Percentiles rank a stretch among this genome's conserved stretches.
phyloP scores from a whole-genome alignment of 2,113 vertebrate genomes.

The Pedionomus torquatus region DNA sequence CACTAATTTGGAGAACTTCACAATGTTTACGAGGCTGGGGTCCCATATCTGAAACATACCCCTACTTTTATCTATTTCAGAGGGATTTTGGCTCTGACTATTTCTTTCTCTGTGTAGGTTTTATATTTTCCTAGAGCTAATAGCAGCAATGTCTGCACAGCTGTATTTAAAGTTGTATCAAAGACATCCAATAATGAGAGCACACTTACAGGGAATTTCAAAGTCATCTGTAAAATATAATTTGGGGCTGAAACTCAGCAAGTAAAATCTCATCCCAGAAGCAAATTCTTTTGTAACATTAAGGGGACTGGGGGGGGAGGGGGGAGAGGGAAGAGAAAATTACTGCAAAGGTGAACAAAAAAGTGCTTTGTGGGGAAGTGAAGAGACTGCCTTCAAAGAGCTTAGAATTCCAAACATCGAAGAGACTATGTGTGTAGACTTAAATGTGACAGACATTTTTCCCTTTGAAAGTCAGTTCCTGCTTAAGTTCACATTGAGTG shows the following conservation, averaged over 20 bases:
- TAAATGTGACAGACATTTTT: constrained; percentile 20
- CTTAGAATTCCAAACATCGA: constrained; percentile 50
- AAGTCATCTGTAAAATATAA: constrained; percentile 57
- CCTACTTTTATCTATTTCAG: not conserved
- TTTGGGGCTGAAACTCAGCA: constrained; percentile 57
- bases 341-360: constrained; percentile 59
- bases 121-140: constrained; percentile 26
- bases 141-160: not conserved
- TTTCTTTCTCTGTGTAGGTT: constrained; percentile 16
- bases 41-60: not conserved
- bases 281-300: constrained; percentile 52
- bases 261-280: constrained; percentile 58
- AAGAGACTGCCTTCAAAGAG: constrained; percentile 60
- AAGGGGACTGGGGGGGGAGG: not conserved
- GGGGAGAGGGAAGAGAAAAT: constrained; percentile 34
- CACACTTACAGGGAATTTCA: constrained; percentile 51
- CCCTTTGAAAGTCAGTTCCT: constrained; percentile 45
- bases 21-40: not conserved
- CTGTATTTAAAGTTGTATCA: constrained; percentile 53
- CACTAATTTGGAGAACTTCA: constrained; percentile 33
- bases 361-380: constrained; percentile 58
- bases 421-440: constrained; percentile 26
- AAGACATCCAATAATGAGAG: constrained; percentile 48
- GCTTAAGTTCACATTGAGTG: constrained; percentile 38
- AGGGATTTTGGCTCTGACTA: not conserved